Conservation (phyloP, 1,140 invertebrate species). For the Apis florea region DNA sequence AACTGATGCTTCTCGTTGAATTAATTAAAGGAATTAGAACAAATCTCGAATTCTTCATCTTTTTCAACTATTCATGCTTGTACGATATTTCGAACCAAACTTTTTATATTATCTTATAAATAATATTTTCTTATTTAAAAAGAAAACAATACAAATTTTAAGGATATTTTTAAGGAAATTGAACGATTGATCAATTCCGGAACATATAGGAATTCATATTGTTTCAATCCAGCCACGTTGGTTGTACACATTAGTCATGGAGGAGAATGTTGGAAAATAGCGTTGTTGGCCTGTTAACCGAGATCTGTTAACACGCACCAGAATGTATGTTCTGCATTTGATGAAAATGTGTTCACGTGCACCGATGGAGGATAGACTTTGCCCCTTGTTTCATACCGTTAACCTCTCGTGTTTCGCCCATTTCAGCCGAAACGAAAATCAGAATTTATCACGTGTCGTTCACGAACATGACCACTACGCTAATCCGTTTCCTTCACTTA, state of each 20-base stretch:
- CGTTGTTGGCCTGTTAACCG: background rate
- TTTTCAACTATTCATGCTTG: background rate
- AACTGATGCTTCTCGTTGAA: background rate
- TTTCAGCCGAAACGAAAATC: constrained; percentile 28
- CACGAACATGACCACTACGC: constrained; percentile 1
- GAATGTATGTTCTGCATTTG: constrained; percentile 33
- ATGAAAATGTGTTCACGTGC: constrained; percentile 43
- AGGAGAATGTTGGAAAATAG: background rate
- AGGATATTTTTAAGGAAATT: no score
- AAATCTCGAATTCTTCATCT: background rate
- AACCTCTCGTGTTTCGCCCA: background rate
- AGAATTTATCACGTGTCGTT: constrained; percentile 28
- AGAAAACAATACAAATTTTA: no score
- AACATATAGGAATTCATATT: background rate
- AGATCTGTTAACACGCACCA: constrained; percentile 21
- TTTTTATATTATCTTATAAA: no score
- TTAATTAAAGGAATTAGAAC: background rate
- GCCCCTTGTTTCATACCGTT: background rate
- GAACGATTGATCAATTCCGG: background rate
- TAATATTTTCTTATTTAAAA: no score
- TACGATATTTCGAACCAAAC: no score
- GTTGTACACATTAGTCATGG: background rate
- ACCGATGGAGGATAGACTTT: background rate
- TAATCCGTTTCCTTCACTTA: constrained; percentile 39
- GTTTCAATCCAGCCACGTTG: background rate